phyloP scores from a whole-genome alignment of 2,113 vertebrate species.

The Typhlomys cinereus region DNA sequence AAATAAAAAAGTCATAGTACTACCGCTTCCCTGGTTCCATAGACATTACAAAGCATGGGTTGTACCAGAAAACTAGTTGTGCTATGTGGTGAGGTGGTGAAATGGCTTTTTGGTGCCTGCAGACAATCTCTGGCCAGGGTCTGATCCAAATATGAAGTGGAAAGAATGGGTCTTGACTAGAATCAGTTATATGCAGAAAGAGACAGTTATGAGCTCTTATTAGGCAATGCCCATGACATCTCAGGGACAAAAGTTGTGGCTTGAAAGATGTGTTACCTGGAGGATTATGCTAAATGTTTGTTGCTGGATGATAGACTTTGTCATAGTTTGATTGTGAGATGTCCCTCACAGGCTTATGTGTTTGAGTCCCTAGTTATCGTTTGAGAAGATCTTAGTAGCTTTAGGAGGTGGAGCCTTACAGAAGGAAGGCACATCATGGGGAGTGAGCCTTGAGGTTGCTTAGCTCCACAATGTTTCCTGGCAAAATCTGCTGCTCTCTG shows the following conservation, averaged over 20 bases:
- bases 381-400: too few species aligned
- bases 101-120: neutral
- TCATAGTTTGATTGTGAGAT: too few species aligned
- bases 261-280: neutral
- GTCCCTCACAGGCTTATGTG: too few species aligned
- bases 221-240: neutral
- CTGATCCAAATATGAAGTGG: neutral
- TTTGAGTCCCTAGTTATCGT: too few species aligned
- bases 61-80: neutral
- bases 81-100: neutral
- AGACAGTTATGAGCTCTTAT: neutral
- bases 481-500: too few species aligned
- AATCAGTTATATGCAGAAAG: neutral
- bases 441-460: too few species aligned
- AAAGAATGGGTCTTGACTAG: neutral
- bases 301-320: neutral
- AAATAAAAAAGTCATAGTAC: neutral
- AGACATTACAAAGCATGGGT: neutral
- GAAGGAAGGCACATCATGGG: too few species aligned
- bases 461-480: too few species aligned
- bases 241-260: neutral
- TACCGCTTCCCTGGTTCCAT: neutral
- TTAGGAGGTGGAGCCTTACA: too few species aligned
- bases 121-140: neutral
- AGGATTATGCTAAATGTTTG: neutral